Evolutionary conservation across 2,888 invertebrate species (phyloP).

Genomic region (Tyria jacobaeae): DNA sequence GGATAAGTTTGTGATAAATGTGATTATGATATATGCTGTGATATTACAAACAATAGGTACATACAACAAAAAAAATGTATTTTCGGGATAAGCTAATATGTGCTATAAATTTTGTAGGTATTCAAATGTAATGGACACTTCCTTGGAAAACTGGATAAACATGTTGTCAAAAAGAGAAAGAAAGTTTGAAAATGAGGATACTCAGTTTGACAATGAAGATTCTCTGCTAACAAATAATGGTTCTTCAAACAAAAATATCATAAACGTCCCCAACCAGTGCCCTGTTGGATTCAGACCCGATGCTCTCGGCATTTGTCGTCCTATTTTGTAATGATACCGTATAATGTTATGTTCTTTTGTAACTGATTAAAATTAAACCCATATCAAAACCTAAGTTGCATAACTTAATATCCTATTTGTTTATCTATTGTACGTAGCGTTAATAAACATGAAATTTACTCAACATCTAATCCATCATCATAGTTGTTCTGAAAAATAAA

Average conservation of each 20-base stretch:
- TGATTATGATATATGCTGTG: background rate
- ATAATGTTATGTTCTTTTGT: background rate
- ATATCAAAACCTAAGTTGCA: too few relatives aligned
- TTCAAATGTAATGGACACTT: conserved; percentile 10
- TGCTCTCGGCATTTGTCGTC: conserved; percentile 66
- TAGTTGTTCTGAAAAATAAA: too few relatives aligned
- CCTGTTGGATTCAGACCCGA: conserved; percentile 68
- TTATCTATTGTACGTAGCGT: too few relatives aligned
- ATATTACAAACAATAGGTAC: background rate
- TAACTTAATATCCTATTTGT: too few relatives aligned
- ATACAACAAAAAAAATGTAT: background rate
- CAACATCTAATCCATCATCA: too few relatives aligned
- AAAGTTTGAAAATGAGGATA: conserved; percentile 2
- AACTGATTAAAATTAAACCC: background rate
- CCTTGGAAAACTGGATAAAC: conserved; percentile 16
- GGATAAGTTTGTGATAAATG: background rate
- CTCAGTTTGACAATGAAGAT: background rate
- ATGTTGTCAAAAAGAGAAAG: conserved; percentile 12
- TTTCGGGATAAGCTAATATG: background rate
- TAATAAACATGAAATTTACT: too few relatives aligned
- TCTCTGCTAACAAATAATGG: background rate
- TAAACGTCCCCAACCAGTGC: conserved; percentile 68
- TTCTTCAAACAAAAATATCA: conserved; percentile 50
- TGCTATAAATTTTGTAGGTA: conserved; percentile 26
- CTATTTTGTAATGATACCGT: conserved; percentile 37